Evolutionary conservation across 2,113 vertebrate species (phyloP).

Genomic region (Sylvia atricapilla): DNA sequence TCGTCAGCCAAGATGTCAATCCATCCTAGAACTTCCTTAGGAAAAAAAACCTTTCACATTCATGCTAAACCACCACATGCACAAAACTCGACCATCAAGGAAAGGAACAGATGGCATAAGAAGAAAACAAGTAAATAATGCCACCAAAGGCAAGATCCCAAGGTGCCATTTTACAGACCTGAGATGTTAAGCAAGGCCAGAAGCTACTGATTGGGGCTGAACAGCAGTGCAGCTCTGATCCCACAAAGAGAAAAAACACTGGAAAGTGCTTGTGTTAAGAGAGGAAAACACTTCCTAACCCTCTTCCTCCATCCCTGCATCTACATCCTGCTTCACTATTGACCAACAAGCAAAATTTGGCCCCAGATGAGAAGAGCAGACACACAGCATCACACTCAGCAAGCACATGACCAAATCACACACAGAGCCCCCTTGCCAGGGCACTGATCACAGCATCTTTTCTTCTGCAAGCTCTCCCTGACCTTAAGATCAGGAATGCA

Average conservation of each 20-base stretch:
- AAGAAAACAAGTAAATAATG: neutral
- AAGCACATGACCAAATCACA: neutral
- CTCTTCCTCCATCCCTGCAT: no score
- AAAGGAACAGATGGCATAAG: neutral
- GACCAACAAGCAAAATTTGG: neutral
- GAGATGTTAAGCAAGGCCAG: neutral
- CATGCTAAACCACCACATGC: neutral
- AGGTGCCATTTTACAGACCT: neutral
- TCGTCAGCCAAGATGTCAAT: no score
- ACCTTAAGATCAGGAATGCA: neutral
- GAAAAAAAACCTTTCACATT: no score
- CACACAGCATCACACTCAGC: neutral
- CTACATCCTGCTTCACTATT: neutral
- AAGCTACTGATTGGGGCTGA: neutral
- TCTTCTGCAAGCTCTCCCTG: neutral
- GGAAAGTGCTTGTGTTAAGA: neutral
- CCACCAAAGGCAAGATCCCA: neutral
- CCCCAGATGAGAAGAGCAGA: neutral
- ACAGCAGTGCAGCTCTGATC: neutral
- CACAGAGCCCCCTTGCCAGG: no score
- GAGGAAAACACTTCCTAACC: neutral
- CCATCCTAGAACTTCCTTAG: no score
- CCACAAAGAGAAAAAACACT: neutral
- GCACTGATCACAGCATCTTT: neutral
- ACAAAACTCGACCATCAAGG: neutral